phyloP scores from a whole-genome alignment of 2,888 invertebrate species.

The Andrena chrysosceles region DNA sequence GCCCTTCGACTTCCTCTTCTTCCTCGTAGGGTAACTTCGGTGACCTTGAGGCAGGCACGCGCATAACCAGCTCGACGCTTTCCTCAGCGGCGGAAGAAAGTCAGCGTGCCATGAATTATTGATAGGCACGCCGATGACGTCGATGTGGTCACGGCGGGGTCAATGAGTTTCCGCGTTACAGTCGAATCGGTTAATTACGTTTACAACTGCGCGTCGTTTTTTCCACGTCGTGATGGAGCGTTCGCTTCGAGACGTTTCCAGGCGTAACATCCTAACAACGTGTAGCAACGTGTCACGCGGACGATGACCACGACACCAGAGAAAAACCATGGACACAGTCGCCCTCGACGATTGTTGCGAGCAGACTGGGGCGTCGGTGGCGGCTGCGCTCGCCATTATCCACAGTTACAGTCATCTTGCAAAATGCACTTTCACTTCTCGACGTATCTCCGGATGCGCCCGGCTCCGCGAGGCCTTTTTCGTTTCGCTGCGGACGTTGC shows the following conservation, averaged over 20 bases:
- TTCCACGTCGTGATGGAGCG: not conserved
- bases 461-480: slow-evolving; percentile 56
- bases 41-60: slow-evolving; percentile 52
- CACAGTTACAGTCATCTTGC: slow-evolving; percentile 70
- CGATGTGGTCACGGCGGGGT: slow-evolving; percentile 28
- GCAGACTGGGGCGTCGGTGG: slow-evolving; percentile 57
- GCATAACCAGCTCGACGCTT: slow-evolving; percentile 54
- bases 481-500: slow-evolving; percentile 46
- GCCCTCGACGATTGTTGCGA: slow-evolving; percentile 54
- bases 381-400: slow-evolving; percentile 63
- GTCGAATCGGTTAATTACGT: slow-evolving; percentile 44
- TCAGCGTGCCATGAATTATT: slow-evolving; percentile 59
- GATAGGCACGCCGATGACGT: slow-evolving; percentile 45
- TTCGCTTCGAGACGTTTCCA: not conserved
- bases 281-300: not conserved
- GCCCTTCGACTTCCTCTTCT: slow-evolving; percentile 44
- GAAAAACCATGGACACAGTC: slow-evolving; percentile 10
- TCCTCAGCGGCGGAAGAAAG: slow-evolving; percentile 36
- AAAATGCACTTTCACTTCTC: slow-evolving; percentile 74
- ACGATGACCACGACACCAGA: slow-evolving; percentile 1
- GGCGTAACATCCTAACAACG: slow-evolving; percentile 21
- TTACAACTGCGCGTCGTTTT: slow-evolving; percentile 32
- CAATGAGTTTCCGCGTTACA: slow-evolving; percentile 31
- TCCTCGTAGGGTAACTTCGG: slow-evolving; percentile 25
- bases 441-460: slow-evolving; percentile 69